phyloP scores from a whole-genome alignment of 2,888 invertebrate species.

The Aporophyla lueneburgensis region DNA sequence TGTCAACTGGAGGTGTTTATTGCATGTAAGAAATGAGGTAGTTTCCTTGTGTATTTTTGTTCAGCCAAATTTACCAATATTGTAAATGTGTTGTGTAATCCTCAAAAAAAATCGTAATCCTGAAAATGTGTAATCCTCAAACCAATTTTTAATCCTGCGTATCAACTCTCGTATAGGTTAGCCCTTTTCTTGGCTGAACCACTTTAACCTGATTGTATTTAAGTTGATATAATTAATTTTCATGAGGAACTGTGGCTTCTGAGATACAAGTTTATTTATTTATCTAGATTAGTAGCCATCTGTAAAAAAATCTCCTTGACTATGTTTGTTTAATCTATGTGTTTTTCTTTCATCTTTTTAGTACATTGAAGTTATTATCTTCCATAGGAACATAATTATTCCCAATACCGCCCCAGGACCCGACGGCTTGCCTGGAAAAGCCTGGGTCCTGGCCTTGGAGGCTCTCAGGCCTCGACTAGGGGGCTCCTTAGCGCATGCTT shows the following conservation, averaged over 20 bases:
- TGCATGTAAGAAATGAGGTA: too few species aligned
- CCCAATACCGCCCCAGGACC: too few species aligned
- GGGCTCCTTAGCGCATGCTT: too few species aligned
- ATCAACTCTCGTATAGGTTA: too few species aligned
- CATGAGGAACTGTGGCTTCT: background rate
- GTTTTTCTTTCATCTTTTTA: background rate
- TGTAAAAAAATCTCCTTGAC: background rate
- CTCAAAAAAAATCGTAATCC: background rate
- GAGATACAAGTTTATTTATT: background rate
- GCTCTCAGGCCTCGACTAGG: too few species aligned
- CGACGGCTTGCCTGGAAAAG: too few species aligned
- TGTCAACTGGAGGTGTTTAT: too few species aligned
- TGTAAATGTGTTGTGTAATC: too few species aligned
- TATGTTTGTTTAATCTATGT: too few species aligned
- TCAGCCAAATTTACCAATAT: too few species aligned
- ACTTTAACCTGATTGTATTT: background rate
- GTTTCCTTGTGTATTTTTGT: too few species aligned
- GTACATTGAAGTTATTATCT: background rate
- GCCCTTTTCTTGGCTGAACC: background rate
- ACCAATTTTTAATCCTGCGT: background rate
- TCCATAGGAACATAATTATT: background rate
- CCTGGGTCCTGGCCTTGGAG: too few species aligned
- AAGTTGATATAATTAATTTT: background rate
- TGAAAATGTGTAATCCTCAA: background rate
- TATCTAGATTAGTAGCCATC: background rate